Percentiles rank a stretch among this genome's conserved stretches.
Evolutionary conservation across 2,888 invertebrate genomes (phyloP).

Genomic region (Drosophila neutralis): DNA sequence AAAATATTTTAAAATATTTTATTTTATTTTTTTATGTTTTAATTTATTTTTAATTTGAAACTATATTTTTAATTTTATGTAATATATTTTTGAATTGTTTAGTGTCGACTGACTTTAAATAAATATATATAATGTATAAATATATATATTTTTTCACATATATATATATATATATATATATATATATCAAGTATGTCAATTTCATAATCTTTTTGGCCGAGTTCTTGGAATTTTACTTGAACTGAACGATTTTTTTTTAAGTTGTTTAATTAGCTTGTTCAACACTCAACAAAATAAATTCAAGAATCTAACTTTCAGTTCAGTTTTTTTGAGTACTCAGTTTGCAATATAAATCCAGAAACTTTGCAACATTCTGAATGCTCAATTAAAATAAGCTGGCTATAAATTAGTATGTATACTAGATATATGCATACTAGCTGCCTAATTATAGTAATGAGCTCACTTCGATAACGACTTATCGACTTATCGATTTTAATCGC

Average conservation of each 20-base stretch:
- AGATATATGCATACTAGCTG: neutral
- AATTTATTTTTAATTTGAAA: neutral
- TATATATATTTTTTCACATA: neutral
- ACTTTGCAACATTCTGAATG: neutral
- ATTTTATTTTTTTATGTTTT: neutral
- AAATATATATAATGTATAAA: neutral
- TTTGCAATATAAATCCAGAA: neutral
- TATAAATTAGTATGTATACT: neutral
- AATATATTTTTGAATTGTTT: too few species aligned
- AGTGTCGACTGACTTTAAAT: neutral
- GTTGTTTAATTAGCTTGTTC: neutral
- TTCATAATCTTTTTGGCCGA: neutral
- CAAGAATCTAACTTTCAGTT: neutral
- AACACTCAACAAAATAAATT: neutral
- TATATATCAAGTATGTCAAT: neutral
- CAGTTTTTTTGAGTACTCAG: neutral
- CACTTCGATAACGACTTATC: slow-evolving; percentile 2
- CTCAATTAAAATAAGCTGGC: neutral
- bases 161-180: neutral
- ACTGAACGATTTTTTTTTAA: neutral
- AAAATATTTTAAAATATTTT: neutral
- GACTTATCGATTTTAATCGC: neutral
- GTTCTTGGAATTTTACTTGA: slow-evolving; percentile 6
- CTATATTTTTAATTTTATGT: neutral
- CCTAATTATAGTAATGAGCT: slow-evolving; percentile 1